These are phyloP conservation scores for Campopleginae sp. DNA, from an alignment of 2,888 invertebrate species.

Conservation along the genomic window DNA sequence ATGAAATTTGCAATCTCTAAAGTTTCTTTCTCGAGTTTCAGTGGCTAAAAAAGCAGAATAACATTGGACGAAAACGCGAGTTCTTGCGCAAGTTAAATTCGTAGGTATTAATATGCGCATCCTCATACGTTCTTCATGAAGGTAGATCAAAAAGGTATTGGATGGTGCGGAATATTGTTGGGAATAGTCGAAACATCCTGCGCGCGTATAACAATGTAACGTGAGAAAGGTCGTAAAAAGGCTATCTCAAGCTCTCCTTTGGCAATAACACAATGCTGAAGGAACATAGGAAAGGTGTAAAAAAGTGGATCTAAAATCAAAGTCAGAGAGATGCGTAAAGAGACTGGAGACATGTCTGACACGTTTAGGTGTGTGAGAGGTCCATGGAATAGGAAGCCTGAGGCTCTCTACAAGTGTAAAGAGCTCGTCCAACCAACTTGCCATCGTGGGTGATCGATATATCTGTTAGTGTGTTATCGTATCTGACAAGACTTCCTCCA, in stretches of 20 bases:
- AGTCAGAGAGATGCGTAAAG: not conserved
- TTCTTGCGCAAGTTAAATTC: not conserved
- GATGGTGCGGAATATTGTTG: conserved; percentile 1
- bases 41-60: conserved; percentile 9
- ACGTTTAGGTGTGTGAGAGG: conserved; percentile 31
- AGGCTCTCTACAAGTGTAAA: conserved; percentile 55
- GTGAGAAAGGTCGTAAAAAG: not conserved
- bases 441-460: conserved; percentile 77
- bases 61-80: not conserved
- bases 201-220: not conserved
- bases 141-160: not conserved
- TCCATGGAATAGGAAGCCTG: conserved; percentile 46
- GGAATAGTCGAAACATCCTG: not conserved
- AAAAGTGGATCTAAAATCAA: conserved; percentile 28
- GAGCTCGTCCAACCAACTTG: conserved; percentile 67
- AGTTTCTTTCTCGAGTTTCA: conserved; percentile 29
- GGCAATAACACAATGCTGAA: not conserved
- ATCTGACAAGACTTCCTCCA: conserved; percentile 75
- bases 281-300: not conserved
- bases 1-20: conserved; percentile 50
- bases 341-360: conserved; percentile 6
- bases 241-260: not conserved
- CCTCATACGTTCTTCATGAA: not conserved
- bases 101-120: conserved; percentile 13
- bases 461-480: conserved; percentile 78